Evolutionary conservation across 2,888 invertebrate species (phyloP), one percentile per base, ranked within the genome.

Genomic region (Drosophila anomalipes): DNA sequence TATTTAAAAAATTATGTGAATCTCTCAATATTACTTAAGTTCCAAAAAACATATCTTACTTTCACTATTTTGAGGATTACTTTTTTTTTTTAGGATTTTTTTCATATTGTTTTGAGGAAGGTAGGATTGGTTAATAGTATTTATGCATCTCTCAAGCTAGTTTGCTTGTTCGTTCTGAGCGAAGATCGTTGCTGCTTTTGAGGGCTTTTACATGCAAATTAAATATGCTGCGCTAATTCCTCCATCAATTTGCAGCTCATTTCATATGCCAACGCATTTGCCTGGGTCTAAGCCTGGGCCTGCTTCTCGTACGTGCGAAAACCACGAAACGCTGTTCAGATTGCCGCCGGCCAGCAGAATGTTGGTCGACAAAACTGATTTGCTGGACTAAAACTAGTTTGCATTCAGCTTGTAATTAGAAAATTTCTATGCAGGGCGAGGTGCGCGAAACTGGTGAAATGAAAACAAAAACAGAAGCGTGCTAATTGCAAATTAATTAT

Each of bases 401-500:
- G 77, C 79, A 82, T 81, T 77, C 78, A 64, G 81, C 67, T 77
- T 72, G 87, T 90, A 90, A 90, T 90, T 91, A 91, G 90, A 88
- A 90, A 86, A 87, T 90, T 81, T 86, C 64, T 59, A 83, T 83
- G 81, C 62, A 56, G 33, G 49, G 30, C 68, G 58, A 60, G 79
- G 60, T 68, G 79, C 76, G 83, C 79, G 72, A 77, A 72, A 72
- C 74, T 73, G 75, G 62, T 71, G 72, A 72, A 73, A 78, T 70
- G 76, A 83, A 89, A 89, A 85, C 87, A 83, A 89, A 91, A 91
- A 88, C 90, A 90, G 86, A 82, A 92, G 88, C 92, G 92, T 93
- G 92, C 93, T 93, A 93, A 93, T 92, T 92, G 92, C 93, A 92
- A 88, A 93, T 93, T 93, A 93, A 93, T 93, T 92, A 93, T 93